Base-by-base conservation (phyloP, 2,797 vertebrate species). In the Dendrocincla tyrannina region DNA sequence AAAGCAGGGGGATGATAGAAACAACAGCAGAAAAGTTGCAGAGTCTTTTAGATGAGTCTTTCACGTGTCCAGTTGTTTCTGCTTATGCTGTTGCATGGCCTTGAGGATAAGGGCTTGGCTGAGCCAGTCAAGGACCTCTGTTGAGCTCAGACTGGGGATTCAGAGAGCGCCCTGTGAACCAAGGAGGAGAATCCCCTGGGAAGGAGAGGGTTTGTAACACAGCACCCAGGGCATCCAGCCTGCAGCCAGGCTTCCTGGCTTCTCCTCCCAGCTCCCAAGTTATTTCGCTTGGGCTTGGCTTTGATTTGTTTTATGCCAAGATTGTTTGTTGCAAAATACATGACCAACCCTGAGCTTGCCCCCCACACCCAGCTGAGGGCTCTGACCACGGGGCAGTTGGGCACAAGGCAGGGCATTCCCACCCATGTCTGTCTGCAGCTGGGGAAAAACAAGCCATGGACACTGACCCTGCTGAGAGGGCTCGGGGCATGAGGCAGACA, bases 391-490 rank as follows among this genome's bases (percentile, higher is more conserved):
- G 68, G 69, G 11, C 1, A 1, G 47, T 59, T 93, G 63, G 89
- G 82, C 60, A 85, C 67, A 85, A 72, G 78, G 72, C 68, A 91
- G 77, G 66, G 58, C 85, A 68, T 91, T 86, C 83, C 81, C 78
- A 69, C 19, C 74, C 2, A 1, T 50, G 50, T 13, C 66, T 92
- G 84, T 11, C 68, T 67, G 78, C 30, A 10, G 78, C 55, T 77
- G 75, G 81, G 24, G 66, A 68, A 69, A 73, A 41, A 10, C 5
- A 12, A 77, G 20, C 33, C 60, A 9, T 41, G 68, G 63, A 7
- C 32, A 13, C 7, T 77, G 85, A 73, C 64, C 76, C 24, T 83
- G 35, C 52, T 1, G 1, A 49, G 47, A 70, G 52, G 46, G 53
- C 56, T 67, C 39, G 47, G 69, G 35, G 11, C 37, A 16, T 12